These are phyloP conservation scores for Ispidina picta DNA, from an alignment of 2,797 vertebrate genomes.

Conservation along the genomic window DNA sequence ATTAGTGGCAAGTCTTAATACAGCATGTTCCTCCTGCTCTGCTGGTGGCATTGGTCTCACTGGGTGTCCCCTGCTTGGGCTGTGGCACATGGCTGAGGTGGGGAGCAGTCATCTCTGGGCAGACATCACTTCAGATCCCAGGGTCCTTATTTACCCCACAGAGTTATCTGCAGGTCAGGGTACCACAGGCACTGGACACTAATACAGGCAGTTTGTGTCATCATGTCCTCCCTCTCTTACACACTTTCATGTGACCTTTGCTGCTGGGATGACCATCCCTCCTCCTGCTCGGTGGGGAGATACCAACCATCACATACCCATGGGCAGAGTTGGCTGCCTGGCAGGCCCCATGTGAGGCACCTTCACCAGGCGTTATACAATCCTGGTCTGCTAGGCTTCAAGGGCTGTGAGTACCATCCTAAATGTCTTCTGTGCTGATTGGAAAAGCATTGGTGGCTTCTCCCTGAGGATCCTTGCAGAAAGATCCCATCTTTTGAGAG, in stretches of 20 bases:
- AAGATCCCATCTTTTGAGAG: not conserved
- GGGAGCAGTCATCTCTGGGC: rapidly evolving
- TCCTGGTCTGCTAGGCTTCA: not conserved
- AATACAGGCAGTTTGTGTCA: rapidly evolving
- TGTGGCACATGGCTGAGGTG: rapidly evolving
- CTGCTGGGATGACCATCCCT: not conserved
- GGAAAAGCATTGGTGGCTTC: not conserved
- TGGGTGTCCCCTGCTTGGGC: not conserved
- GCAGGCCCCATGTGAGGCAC: not conserved
- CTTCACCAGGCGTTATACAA: not conserved
- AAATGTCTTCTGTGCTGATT: not conserved
- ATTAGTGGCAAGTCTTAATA: not conserved
- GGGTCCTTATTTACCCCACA: not conserved
- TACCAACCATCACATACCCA: rapidly evolving
- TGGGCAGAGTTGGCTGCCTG: too few species aligned
- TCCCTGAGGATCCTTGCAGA: not conserved
- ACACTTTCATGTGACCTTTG: rapidly evolving
- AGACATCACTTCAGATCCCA: rapidly evolving
- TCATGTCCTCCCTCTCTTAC: rapidly evolving
- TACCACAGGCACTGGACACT: not conserved
- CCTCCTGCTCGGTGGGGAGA: not conserved
- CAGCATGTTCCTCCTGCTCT: not conserved
- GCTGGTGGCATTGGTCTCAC: not conserved
- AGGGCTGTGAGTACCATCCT: not conserved
- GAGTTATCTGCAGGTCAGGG: rapidly evolving